Conservation (phyloP, 2,113 vertebrate species). For the Scomber scombrus region DNA sequence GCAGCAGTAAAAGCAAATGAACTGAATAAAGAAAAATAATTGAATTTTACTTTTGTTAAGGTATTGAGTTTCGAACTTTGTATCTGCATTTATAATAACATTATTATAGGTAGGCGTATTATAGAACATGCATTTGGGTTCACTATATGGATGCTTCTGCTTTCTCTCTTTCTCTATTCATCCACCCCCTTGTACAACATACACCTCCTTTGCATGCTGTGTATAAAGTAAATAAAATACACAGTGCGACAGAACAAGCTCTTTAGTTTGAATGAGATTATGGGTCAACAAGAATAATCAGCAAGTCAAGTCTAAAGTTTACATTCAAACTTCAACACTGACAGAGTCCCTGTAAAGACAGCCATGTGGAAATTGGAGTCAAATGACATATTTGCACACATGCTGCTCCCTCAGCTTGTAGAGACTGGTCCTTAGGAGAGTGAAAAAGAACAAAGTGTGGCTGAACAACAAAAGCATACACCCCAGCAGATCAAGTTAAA, state of each 20-base stretch:
- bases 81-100: too few relatives aligned
- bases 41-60: too few relatives aligned
- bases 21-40: too few relatives aligned
- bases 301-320: background rate
- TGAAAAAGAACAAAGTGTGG: background rate
- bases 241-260: background rate
- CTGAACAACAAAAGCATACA: background rate
- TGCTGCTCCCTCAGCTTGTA: slow-evolving; percentile 40
- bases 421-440: slow-evolving; percentile 29
- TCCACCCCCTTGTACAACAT: too few relatives aligned
- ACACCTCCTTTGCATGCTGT: background rate
- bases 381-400: background rate
- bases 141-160: background rate
- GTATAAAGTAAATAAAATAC: background rate
- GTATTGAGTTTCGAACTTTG: too few relatives aligned
- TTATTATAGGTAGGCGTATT: background rate
- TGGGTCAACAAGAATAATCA: background rate
- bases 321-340: background rate
- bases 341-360: background rate
- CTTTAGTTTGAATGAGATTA: background rate
- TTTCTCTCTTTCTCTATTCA: background rate
- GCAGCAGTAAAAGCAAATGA: too few relatives aligned
- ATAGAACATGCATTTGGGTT: background rate
- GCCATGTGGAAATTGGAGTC: background rate
- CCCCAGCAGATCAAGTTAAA: background rate